Evolutionary conservation across 2,113 vertebrate species (phyloP).

Genomic region (Epinephelus fuscoguttatus): DNA sequence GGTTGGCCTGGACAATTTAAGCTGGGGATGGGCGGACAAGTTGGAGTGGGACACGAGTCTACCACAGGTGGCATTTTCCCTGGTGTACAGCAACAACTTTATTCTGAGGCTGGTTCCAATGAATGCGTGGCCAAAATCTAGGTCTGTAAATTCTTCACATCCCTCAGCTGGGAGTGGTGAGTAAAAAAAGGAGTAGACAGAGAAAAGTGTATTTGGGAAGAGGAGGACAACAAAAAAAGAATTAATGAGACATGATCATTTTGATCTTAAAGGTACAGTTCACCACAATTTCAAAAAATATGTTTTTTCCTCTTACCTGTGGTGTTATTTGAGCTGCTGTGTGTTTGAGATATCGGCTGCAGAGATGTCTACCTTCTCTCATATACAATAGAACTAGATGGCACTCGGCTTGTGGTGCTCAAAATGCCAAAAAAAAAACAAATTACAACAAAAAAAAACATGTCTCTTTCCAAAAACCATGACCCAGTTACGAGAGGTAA

Average conservation of each 20-base stretch:
- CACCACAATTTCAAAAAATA: too few species aligned
- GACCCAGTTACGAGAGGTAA: too few species aligned
- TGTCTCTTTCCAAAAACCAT: too few species aligned
- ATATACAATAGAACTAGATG: too few species aligned
- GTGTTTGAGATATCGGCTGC: too few species aligned
- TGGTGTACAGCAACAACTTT: conserved; percentile 89
- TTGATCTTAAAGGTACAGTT: not conserved
- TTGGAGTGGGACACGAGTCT: conserved; percentile 79
- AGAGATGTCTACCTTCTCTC: too few species aligned
- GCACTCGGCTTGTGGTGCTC: too few species aligned
- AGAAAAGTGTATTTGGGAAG: not conserved
- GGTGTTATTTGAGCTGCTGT: too few species aligned
- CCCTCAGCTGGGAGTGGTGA: conserved; percentile 61
- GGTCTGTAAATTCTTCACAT: conserved; percentile 89
- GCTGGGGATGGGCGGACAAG: conserved; percentile 75
- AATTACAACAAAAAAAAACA: too few species aligned
- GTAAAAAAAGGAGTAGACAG: not conserved
- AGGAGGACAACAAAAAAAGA: not conserved
- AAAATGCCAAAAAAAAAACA: too few species aligned
- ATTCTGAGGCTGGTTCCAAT: conserved; percentile 83
- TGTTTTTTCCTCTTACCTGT: too few species aligned
- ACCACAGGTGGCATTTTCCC: conserved; percentile 83
- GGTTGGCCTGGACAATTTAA: conserved; percentile 84
- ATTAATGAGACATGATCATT: not conserved
- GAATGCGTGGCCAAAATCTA: conserved; percentile 85